Base-by-base conservation (phyloP, 92 coral and sea anemone species). In the Parazoanthus darwini region DNA sequence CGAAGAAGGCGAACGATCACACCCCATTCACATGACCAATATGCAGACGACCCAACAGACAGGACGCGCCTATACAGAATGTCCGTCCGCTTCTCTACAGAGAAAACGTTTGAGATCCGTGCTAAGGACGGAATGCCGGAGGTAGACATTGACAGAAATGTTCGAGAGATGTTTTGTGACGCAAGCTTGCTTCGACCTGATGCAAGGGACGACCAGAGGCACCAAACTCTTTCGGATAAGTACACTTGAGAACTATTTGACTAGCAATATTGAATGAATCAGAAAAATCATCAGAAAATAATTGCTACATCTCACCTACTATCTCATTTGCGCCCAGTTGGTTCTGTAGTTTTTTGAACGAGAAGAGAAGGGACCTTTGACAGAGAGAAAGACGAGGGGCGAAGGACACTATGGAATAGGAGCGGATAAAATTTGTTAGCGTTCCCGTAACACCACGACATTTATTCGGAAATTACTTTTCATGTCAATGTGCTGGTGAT, bases 111-210 rank as follows among this genome's bases (percentile, higher is more conserved):
- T 39, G 80, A 76, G n/a, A 76, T 76, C 39, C 46, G 35, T 14
- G 80, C n/a, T 20, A 76, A 76, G 15, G 14, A 76, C 23, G 50
- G 80, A 76, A 76, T 76, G 80, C 54, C 80, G 35, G 80, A 76
- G 22, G 80, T 76, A 20, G 80, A 76, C 16, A 44, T 76, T 39
- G 80, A 76, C 51, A 76, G 25, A 1, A n/a, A 29, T 15, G 43
- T 76, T 39, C 51, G 80, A 38, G 80, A 74, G 78, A 36, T 74
- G 78, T 74, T 74, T 74, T 36, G 78, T 74, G 46, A 76, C 25
- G 2, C 46, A 20, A 76, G 80, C 48, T 9, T 76, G 5, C 80
- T 76, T 76, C 80, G 11, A 38, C 80, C 80, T 9, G 48, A 20
- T 8, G 18, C 46, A 37, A 38, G 50, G 18, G 51, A 76, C 15